A percentile compares a stretch with the other conserved stretches of the same genome.
Evolutionary conservation across 2,113 vertebrate species (phyloP).

Genomic region (Chitala chitala): DNA sequence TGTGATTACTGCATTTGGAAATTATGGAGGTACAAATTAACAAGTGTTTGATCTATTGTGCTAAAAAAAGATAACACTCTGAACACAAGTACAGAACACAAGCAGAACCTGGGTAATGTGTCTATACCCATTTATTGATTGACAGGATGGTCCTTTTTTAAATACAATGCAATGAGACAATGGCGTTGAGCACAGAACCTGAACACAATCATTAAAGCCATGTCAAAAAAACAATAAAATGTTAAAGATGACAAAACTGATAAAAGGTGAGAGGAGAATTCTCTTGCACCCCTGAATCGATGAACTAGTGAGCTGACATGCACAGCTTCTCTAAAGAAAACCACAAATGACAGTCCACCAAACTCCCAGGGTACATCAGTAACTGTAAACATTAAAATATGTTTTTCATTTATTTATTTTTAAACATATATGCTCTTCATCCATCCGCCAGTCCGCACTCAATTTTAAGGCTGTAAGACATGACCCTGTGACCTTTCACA

Average conservation of each 20-base stretch:
- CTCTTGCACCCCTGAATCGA: not conserved
- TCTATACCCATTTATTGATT: constrained; percentile 47
- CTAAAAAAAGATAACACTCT: not conserved
- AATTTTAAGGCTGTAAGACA: not conserved
- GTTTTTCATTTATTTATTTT: no score
- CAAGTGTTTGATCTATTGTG: not conserved
- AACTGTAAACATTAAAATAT: constrained; percentile 24
- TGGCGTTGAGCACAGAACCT: constrained; percentile 44
- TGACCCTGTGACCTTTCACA: not conserved
- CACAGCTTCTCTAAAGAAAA: constrained; percentile 13
- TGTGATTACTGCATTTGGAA: no score
- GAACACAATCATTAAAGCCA: constrained; percentile 45
- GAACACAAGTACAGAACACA: not conserved
- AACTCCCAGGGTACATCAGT: constrained; percentile 23
- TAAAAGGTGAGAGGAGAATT: not conserved
- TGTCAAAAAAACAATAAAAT: not conserved
- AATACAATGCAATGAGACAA: constrained; percentile 41
- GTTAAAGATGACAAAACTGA: constrained; percentile 12
- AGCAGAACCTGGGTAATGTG: constrained; percentile 16
- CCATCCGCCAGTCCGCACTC: not conserved
- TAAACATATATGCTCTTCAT: not conserved
- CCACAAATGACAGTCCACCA: constrained; percentile 19
- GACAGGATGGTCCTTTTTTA: constrained; percentile 43
- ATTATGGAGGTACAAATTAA: not conserved
- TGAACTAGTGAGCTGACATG: constrained; percentile 16